Evolutionary conservation across 2,888 invertebrate species (phyloP), one percentile per base, ranked within the genome.

Genomic region (Spisula solida): DNA sequence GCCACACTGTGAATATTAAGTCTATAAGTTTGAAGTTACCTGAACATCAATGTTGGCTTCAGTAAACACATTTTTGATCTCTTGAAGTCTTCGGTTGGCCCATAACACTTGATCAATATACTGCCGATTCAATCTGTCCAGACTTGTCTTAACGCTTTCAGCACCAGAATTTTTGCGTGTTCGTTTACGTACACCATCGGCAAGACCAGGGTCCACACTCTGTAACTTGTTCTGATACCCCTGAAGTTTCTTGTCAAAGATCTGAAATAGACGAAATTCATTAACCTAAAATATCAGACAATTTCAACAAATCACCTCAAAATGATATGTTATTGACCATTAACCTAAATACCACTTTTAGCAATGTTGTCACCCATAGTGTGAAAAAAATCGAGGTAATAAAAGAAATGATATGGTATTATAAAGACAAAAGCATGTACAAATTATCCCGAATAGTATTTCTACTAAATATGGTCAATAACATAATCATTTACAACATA

Each of bases 61-160:
- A 10, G 94, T 92, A 47, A 95, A 92, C 29, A 93, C 94, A 66
- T 93, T 93, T 78, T 95, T 98, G 97, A 97, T 98, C 98, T 95
- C 94, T 81, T 94, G 94, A 0, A 96, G 94, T 75, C 95, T 97
- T 91, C 98, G 94, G 88, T 96, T 96, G 66, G 97, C 93, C 94
- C 95, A 95, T 90, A 96, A 95, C 80, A 97, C 96, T 94, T 97
- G 93, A 86, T 96, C 97, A 95, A 98, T 98, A 96, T 98, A 98
- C 93, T 98, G 97, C 90, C 97, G 97, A 97, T 99, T 99, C 95
- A 99, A 97, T 47, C 97, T 97, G 95, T 99, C 98, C 95, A 99
- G 97, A 94, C 98, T 98, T 92, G 97, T 97, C 66, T 98, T 98
- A 48, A 98, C 98, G 56, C 97, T 97, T 91, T 98, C 98, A n/a